These are phyloP conservation scores for Acanthurus leucopareius DNA, from an alignment of 2,797 vertebrate genomes.

Conservation along the genomic window DNA sequence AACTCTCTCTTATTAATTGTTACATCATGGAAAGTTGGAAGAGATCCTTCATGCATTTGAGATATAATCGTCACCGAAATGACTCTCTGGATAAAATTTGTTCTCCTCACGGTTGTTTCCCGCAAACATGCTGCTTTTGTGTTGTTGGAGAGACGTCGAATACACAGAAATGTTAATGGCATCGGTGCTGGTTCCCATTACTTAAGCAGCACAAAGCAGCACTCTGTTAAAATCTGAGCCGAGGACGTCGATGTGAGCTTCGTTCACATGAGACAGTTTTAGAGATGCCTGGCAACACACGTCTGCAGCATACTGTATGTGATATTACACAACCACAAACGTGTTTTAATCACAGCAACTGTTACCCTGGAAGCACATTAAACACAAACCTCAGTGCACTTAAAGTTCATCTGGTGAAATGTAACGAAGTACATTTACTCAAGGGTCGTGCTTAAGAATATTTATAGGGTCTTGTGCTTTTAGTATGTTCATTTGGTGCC, in stretches of 20 bases:
- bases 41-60: neutral
- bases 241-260: conserved; percentile 53
- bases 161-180: conserved; percentile 64
- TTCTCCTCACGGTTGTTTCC: conserved; percentile 21
- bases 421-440: neutral
- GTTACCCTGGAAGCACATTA: conserved; percentile 7
- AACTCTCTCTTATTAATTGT: no score
- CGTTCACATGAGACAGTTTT: conserved; percentile 65
- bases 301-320: conserved; percentile 1
- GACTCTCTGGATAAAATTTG: conserved; percentile 9
- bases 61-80: neutral
- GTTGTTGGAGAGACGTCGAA: conserved; percentile 8
- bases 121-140: conserved; percentile 15
- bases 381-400: neutral
- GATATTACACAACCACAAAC: conserved; percentile 33
- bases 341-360: conserved; percentile 21
- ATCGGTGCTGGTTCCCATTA: conserved; percentile 77
- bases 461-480: neutral
- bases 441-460: neutral
- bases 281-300: conserved; percentile 48
- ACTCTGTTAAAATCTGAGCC: conserved; percentile 65
- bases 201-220: conserved; percentile 72
- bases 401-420: neutral
- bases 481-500: neutral
- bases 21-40: neutral